Evolutionary conservation across 1,140 invertebrate species (phyloP).

Genomic region (Littorina saxatilis): DNA sequence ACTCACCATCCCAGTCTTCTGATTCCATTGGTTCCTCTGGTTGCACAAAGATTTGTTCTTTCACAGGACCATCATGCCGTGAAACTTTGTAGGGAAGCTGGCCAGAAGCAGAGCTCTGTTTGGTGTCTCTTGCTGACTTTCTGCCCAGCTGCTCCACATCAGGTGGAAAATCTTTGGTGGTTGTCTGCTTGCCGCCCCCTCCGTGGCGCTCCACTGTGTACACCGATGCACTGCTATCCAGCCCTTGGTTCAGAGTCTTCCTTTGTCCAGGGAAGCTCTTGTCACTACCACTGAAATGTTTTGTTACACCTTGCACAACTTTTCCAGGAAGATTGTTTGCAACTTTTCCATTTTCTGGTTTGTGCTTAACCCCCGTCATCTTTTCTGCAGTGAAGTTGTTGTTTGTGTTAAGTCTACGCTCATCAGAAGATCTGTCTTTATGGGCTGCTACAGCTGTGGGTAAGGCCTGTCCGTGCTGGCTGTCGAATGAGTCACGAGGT

Average conservation of each 20-base stretch:
- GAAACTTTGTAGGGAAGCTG: slow-evolving; percentile 14
- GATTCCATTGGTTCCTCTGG: neutral
- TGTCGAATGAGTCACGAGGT: slow-evolving; percentile 42
- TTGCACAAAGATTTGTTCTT: neutral
- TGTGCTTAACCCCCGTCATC: slow-evolving; percentile 8
- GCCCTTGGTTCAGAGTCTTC: neutral
- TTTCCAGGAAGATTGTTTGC: neutral
- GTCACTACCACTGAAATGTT: neutral
- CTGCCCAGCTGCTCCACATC: neutral
- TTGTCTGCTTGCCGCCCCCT: neutral
- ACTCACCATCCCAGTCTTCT: slow-evolving; percentile 1
- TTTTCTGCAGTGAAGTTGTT: slow-evolving; percentile 16
- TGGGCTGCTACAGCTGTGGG: too few relatives aligned
- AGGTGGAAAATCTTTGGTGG: slow-evolving; percentile 7
- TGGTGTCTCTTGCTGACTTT: neutral
- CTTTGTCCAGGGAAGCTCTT: neutral
- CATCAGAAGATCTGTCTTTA: too few relatives aligned
- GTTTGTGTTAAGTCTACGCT: slow-evolving; percentile 28
- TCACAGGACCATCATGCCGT: neutral
- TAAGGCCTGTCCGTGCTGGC: too few relatives aligned
- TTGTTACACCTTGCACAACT: neutral
- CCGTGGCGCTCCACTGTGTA: slow-evolving; percentile 28
- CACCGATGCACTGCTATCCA: neutral
- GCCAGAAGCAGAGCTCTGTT: neutral
- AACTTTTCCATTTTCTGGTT: slow-evolving; percentile 19